phyloP scores from a whole-genome alignment of 2,797 vertebrate species.

The Lycodopsis pacificus region DNA sequence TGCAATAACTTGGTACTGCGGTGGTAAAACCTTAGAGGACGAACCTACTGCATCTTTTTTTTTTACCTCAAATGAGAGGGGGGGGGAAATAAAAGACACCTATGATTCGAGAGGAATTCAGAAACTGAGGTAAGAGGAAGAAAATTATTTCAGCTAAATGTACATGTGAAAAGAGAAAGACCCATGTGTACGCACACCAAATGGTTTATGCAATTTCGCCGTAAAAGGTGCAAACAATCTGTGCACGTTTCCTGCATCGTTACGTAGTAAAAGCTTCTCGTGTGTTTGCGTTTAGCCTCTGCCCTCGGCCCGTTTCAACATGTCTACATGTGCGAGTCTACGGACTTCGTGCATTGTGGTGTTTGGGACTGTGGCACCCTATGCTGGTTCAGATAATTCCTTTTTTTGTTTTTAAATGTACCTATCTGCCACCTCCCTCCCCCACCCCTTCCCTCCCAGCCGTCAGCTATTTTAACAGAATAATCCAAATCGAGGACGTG shows the following conservation, averaged over 20 bases:
- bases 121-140: slow-evolving; percentile 61
- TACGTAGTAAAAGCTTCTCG: slow-evolving; percentile 69
- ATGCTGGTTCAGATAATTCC: slow-evolving; percentile 75
- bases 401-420: slow-evolving; percentile 48
- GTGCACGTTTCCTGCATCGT: slow-evolving; percentile 70
- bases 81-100: slow-evolving; percentile 4
- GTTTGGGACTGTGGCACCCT: slow-evolving; percentile 71
- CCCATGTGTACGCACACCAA: slow-evolving; percentile 58
- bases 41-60: slow-evolving; percentile 50
- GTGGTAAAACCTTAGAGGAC: slow-evolving; percentile 51
- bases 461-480: slow-evolving; percentile 52
- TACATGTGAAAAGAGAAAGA: slow-evolving; percentile 60
- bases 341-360: slow-evolving; percentile 57
- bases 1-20: slow-evolving; percentile 62
- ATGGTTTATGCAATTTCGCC: slow-evolving; percentile 59
- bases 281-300: slow-evolving; percentile 50
- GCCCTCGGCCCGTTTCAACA: slow-evolving; percentile 59
- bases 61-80: slow-evolving; percentile 20
- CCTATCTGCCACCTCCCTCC: slow-evolving; percentile 41
- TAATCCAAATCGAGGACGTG: slow-evolving; percentile 49
- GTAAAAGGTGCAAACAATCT: slow-evolving; percentile 66
- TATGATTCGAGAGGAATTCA: slow-evolving; percentile 42
- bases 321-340: slow-evolving; percentile 53
- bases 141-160: slow-evolving; percentile 62
- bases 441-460: slow-evolving; percentile 44